Base-by-base conservation (phyloP, 2,797 vertebrate species). In the Falco cherrug region DNA sequence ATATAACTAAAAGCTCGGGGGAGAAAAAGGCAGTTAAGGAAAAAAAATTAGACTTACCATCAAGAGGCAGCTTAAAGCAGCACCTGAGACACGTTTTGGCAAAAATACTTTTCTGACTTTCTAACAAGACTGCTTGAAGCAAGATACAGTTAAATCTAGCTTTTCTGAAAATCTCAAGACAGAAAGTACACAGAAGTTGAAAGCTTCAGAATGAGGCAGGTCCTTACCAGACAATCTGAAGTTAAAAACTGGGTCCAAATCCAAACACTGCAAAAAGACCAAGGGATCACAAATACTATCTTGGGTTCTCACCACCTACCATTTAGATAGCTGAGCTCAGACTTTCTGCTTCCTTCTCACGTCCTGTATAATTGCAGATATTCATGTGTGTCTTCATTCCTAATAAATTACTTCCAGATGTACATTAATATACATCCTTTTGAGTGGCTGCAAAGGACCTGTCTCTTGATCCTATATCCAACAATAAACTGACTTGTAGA, bases 1-100 rank as follows among this genome's bases (percentile, higher is more conserved):
- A n/a, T 64, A n/a, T 10, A 93, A 57, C 57, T 78, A 41, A 92
- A 96, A 91, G 82, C 84, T 85, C 4, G 0, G n/a, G 73, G 80
- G 83, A 89, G 22, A 70, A 93, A 93, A 86, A 88, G 16, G 63
- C 51, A 93, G 80, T 90, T 94, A 86, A 85, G 37, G 51, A 76
- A 81, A 59, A 76, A 87, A 91, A 90, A 81, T 14, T 20, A 54
- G 41, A 29, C 39, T 89, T 90, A 68, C 51, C 39, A 84, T 78
- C 69, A 79, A 50, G 51, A 91, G 86, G 51, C 59, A 94, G 61
- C 65, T 91, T 71, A 91, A 95, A 92, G 69, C 4, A 1, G 59
- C 70, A 81, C 37, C 54, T 78, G 85, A 78, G 84, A 93, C 5
- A 35, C 1, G 1, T 57, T 93, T 81, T 69, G 63, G 69, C 54